Conservation (phyloP, 2,888 invertebrate genomes). For the Camponotus fellah region DNA sequence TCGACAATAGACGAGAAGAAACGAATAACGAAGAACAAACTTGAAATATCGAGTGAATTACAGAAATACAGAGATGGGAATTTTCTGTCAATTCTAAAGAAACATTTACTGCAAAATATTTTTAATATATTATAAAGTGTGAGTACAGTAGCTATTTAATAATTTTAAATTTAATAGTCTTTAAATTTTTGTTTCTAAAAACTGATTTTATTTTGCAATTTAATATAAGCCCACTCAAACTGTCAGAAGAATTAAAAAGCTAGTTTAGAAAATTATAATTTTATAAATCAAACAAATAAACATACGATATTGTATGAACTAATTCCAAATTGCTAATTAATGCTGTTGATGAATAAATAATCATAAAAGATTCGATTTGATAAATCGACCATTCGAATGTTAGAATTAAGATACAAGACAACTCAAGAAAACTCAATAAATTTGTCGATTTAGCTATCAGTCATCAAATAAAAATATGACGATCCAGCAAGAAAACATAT, state of each 20-base stretch:
- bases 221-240: background rate
- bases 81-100: background rate
- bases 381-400: background rate
- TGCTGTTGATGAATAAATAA: background rate
- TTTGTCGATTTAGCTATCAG: background rate
- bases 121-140: background rate
- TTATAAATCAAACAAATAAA: slow-evolving; percentile 19
- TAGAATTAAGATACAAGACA: background rate
- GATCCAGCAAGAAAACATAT: slow-evolving; percentile 20
- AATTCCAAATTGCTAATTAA: background rate
- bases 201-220: background rate
- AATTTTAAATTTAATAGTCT: background rate
- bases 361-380: background rate
- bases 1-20: slow-evolving; percentile 28
- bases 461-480: slow-evolving; percentile 29
- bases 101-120: background rate
- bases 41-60: slow-evolving; percentile 32
- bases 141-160: background rate
- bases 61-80: background rate
- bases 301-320: too few species aligned
- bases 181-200: background rate
- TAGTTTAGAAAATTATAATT: background rate
- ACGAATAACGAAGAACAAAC: slow-evolving; percentile 7
- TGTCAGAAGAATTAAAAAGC: background rate
- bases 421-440: background rate